Percentiles rank a stretch among this genome's conserved stretches.
Evolutionary conservation across 2,797 vertebrate species (phyloP).

Genomic region (Hephaestus fuliginosus): DNA sequence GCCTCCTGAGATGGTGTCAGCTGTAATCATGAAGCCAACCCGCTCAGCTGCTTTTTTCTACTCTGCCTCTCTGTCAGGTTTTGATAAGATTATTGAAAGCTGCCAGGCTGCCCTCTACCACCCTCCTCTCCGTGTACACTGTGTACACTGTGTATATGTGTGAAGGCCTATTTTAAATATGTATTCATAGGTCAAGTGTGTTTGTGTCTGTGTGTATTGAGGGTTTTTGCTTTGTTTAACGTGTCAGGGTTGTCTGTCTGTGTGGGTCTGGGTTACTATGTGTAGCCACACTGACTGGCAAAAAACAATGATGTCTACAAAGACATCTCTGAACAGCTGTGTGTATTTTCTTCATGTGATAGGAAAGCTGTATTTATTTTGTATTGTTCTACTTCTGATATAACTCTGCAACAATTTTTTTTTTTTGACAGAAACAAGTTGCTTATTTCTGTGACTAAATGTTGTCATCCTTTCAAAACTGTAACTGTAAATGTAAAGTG

Average conservation of each 20-base stretch:
- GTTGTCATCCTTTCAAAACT: no score
- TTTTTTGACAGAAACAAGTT: background rate
- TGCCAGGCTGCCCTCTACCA: slow-evolving; percentile 16
- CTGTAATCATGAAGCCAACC: slow-evolving; percentile 80
- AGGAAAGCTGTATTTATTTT: no score
- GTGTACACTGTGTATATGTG: slow-evolving; percentile 6
- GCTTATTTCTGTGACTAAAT: no score
- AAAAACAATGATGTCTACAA: slow-evolving; percentile 16
- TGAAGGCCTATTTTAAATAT: slow-evolving; percentile 16
- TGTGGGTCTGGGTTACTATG: slow-evolving; percentile 16
- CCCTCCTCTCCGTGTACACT: background rate
- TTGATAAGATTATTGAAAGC: slow-evolving; percentile 65
- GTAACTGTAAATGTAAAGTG: no score
- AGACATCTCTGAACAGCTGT: background rate
- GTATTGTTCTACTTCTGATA: background rate
- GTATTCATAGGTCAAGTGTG: slow-evolving; percentile 1
- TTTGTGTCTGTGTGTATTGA: slow-evolving; percentile 8
- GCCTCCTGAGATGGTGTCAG: slow-evolving; percentile 81
- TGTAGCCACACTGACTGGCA: slow-evolving; percentile 28
- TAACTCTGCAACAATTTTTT: background rate
- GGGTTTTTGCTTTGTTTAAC: slow-evolving; percentile 28
- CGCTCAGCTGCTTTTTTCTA: slow-evolving; percentile 63
- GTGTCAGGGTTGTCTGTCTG: background rate
- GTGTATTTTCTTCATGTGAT: no score
- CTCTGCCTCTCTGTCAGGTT: slow-evolving; percentile 32